Base-by-base conservation (phyloP, 1,140 invertebrate species). In the Chironomus striatipennis region DNA sequence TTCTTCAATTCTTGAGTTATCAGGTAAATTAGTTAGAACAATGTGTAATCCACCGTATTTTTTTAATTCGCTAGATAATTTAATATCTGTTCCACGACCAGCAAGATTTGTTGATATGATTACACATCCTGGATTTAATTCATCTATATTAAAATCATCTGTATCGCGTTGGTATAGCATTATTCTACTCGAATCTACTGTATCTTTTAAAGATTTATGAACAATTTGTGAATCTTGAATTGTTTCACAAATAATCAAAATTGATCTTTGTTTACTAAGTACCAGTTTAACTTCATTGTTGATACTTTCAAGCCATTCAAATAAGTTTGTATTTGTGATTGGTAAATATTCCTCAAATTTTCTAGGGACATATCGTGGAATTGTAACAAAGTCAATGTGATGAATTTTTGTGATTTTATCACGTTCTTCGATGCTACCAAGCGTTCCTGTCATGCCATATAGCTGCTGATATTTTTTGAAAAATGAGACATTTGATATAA, bases 71-170 rank as follows among this genome's bases (percentile, higher is more conserved):
- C 76, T 2, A 8, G 77, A 78, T 2, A 79, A 77, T 74, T 82
- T 80, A 18, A 84, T 82, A 70, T 84, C 81, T 0, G 83, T 83
- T 3, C 83, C 83, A 47, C 83, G 77, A 73, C 83, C 83, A 10
- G 83, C 81, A 15, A 84, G 75, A 73, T 84, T 84, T n/a, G 83
- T 84, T 20, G 83, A 80, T 15, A 84, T 77, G n/a, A 84, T 81
- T 8, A 83, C 64, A 1, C 74, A 67, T 3, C 76, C 75, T 6
- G 43, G 34, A 17, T 75, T 73, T 42, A 79, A 67, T 18, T 74
- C 17, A 34, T 73, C 70, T 73, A 75, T 74, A 15, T 43, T 43
- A 43, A 77, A 77, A 34, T 75, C 47, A 64, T 78, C 77, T 57
- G 77, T 77, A 70, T 78, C 77, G 7, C 77, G 73, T 20, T 43